Evolutionary conservation across 1,140 invertebrate species (phyloP).

Genomic region (Musca domestica): DNA sequence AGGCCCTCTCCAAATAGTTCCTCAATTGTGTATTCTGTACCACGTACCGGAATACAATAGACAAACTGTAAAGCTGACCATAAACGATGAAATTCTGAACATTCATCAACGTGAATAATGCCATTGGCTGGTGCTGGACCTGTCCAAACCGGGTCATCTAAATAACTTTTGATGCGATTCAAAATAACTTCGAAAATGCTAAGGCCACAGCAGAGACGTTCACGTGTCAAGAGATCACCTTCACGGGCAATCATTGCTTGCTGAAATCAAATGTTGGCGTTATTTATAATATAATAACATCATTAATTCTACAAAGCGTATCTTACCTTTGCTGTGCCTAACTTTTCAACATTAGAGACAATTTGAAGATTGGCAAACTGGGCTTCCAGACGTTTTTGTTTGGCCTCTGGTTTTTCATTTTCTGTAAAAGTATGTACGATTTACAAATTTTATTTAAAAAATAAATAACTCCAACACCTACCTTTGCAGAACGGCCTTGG

Average conservation of each 20-base stretch:
- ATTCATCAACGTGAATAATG: conserved; percentile 96
- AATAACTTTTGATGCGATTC: conserved; percentile 78
- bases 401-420: conserved; percentile 92
- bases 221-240: conserved; percentile 93
- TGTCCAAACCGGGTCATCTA: conserved; percentile 88
- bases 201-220: conserved; percentile 96
- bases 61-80: conserved; percentile 99
- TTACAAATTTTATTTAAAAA: background rate
- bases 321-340: conserved; percentile 83
- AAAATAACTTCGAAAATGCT: conserved; percentile 97
- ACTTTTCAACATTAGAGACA: conserved; percentile 93
- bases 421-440: conserved; percentile 60
- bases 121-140: conserved; percentile 86
- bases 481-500: conserved; percentile 92
- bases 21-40: conserved; percentile 96
- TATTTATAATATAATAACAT: too few species aligned
- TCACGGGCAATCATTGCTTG: conserved; percentile 90
- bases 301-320: too few species aligned
- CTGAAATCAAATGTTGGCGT: conserved; percentile 40
- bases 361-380: conserved; percentile 96
- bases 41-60: conserved; percentile 95
- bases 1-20: conserved; percentile 98
- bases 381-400: conserved; percentile 91
- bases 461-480: conserved; percentile 51
- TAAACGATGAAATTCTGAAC: conserved; percentile 93